phyloP scores from a whole-genome alignment of 2,113 vertebrate genomes.

The Rhineura floridana region DNA sequence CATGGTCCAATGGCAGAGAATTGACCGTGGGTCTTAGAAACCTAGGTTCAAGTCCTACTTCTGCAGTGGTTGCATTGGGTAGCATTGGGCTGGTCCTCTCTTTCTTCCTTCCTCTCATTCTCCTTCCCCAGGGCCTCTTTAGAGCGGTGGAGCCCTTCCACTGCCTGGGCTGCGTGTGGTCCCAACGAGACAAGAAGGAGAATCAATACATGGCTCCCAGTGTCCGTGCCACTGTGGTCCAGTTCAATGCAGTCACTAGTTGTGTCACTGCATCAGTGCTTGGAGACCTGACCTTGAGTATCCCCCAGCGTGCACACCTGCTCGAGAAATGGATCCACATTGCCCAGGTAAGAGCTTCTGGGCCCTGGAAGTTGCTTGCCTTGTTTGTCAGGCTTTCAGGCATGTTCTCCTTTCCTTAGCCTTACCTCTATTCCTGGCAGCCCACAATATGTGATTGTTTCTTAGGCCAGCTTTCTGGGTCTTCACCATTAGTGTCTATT shows the following conservation, averaged over 20 bases:
- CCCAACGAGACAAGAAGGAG: constrained; percentile 87
- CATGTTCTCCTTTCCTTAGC: no score
- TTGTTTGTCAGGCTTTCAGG: no score
- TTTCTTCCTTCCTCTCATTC: fast-evolving
- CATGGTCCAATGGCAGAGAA: not conserved
- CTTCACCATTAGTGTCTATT: not conserved
- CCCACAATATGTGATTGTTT: no score
- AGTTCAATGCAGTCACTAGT: constrained; percentile 87
- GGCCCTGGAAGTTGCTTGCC: no score
- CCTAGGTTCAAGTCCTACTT: not conserved
- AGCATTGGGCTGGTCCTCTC: no score
- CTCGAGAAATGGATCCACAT: constrained; percentile 89
- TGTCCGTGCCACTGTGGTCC: constrained; percentile 85
- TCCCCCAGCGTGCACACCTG: constrained; percentile 77
- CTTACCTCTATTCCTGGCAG: no score
- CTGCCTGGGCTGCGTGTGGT: constrained; percentile 91
- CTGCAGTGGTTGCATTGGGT: fast-evolving
- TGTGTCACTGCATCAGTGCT: constrained; percentile 85
- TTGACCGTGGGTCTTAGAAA: not conserved
- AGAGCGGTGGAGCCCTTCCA: constrained; percentile 81
- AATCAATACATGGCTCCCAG: constrained; percentile 80
- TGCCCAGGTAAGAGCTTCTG: constrained; percentile 78
- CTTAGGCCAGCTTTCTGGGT: no score
- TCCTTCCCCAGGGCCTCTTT: constrained; percentile 81
- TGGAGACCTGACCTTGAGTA: constrained; percentile 58